phyloP scores from a whole-genome alignment of 2,113 vertebrate species.

The Canis aureus region DNA sequence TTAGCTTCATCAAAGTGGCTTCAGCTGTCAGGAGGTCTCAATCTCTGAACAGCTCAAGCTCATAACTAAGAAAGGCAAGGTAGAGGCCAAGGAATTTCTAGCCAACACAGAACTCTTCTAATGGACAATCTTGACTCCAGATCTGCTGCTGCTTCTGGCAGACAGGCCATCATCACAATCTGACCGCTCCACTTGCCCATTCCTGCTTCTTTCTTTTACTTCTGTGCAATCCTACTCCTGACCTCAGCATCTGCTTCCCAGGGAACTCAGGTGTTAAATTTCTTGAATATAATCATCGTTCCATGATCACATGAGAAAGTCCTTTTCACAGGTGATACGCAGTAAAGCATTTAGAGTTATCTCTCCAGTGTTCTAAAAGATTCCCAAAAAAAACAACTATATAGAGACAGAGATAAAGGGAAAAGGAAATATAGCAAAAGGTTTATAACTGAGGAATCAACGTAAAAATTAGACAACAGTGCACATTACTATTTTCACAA shows the following conservation, averaged over 20 bases:
- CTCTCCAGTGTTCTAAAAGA: slow-evolving; percentile 34
- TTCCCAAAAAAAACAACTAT: not conserved
- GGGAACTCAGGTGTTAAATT: not conserved
- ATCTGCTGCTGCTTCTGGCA: not conserved
- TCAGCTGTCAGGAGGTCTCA: not conserved
- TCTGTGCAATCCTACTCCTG: not conserved
- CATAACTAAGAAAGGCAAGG: not conserved
- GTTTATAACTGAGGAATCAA: not conserved
- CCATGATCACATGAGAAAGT: not conserved
- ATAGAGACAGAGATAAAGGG: not conserved
- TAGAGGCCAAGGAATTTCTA: not conserved
- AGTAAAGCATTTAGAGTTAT: not conserved
- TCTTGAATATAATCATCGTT: not conserved
- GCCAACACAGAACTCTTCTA: not conserved
- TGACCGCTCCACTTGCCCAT: not conserved
- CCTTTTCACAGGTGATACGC: not conserved
- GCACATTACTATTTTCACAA: not conserved
- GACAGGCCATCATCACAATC: not conserved
- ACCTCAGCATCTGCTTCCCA: not conserved
- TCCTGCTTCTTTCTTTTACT: not conserved
- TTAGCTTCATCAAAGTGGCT: not conserved
- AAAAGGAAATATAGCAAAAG: not conserved
- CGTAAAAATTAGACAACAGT: not conserved
- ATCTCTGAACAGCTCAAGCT: not conserved
- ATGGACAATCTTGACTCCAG: not conserved